Conservation (phyloP, 2,113 vertebrate genomes). For the Brachypteracias leptosomus region DNA sequence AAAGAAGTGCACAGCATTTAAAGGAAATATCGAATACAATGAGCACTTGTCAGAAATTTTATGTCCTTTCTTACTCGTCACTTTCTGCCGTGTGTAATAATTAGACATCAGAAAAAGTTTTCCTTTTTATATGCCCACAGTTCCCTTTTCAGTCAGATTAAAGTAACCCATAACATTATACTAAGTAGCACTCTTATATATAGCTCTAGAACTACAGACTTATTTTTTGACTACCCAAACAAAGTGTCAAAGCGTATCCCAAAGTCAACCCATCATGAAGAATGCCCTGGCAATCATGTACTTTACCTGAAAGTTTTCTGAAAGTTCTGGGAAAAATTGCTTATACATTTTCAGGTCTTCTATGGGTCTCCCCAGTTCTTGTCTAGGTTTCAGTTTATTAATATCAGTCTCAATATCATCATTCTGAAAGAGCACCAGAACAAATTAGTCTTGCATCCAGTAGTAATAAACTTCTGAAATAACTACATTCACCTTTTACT, state of each 20-base stretch:
- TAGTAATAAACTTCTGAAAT: background rate
- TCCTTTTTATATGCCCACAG: background rate
- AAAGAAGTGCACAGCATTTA: background rate
- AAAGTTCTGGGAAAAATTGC: constrained; percentile 90
- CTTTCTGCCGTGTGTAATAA: background rate
- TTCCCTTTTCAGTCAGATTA: background rate
- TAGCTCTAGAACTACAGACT: background rate
- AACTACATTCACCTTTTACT: background rate
- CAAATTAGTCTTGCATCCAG: background rate
- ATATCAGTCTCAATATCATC: constrained; percentile 98
- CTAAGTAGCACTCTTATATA: background rate
- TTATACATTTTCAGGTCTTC: constrained; percentile 94
- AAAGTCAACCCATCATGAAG: background rate
- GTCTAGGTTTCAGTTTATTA: constrained; percentile 88
- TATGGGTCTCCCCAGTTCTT: constrained; percentile 76
- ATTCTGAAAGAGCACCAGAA: constrained; percentile 78
- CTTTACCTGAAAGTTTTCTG: constrained; percentile 92
- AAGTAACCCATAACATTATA: background rate
- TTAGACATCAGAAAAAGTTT: background rate
- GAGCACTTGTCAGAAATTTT: background rate
- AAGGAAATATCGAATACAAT: background rate
- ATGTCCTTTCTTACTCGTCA: background rate
- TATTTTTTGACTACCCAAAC: background rate
- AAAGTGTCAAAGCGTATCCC: background rate
- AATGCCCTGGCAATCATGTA: background rate